These are phyloP conservation scores for Heptranchias perlo DNA, from an alignment of 2,113 vertebrate species.

Conservation along the genomic window DNA sequence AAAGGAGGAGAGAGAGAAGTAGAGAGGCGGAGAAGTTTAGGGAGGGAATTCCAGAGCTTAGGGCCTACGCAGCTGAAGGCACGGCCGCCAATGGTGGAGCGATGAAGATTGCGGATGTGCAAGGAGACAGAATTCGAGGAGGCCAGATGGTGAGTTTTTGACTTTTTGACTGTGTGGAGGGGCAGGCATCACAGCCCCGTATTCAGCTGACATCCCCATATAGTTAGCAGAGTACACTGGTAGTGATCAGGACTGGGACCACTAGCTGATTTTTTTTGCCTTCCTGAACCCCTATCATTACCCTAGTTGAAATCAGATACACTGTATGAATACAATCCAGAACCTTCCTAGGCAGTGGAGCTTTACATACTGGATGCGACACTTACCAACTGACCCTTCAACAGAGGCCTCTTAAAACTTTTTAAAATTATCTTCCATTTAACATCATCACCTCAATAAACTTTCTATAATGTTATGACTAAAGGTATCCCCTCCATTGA, in stretches of 20 bases:
- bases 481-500: neutral
- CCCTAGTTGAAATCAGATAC: neutral
- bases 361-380: no score
- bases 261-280: neutral
- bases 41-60: no score
- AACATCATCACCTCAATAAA: neutral
- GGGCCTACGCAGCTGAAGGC: no score
- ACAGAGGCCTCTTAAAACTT: neutral
- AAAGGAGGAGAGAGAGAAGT: no score
- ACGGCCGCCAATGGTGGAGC: no score
- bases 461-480: neutral
- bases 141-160: neutral
- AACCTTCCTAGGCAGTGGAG: no score
- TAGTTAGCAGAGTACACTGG: neutral
- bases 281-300: neutral
- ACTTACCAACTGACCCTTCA: neutral
- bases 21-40: no score
- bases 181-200: neutral
- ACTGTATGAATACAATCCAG: neutral
- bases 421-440: neutral
- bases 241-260: neutral
- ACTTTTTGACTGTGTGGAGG: neutral
- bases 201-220: no score
- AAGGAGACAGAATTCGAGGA: no score
- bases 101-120: no score